phyloP scores from a whole-genome alignment of 2,113 vertebrate species.

The Procavia capensis region DNA sequence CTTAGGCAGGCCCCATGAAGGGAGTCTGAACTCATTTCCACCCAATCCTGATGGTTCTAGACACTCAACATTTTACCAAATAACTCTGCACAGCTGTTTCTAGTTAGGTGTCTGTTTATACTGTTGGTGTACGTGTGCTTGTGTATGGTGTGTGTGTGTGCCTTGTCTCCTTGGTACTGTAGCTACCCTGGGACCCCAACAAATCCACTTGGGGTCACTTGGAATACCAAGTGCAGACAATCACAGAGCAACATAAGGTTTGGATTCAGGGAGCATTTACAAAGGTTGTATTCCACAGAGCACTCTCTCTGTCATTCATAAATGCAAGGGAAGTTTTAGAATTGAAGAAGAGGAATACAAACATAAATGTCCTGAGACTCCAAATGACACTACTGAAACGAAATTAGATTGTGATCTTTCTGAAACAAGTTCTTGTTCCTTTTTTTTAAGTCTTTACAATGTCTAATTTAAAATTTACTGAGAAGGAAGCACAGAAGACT shows the following conservation, averaged over 20 bases:
- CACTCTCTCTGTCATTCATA: neutral
- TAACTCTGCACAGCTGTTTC: conserved; percentile 68
- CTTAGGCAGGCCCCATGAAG: conserved; percentile 58
- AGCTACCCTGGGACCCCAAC: neutral
- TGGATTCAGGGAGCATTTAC: conserved; percentile 55
- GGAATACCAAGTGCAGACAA: conserved; percentile 39
- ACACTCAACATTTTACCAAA: conserved; percentile 51
- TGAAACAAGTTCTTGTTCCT: conserved; percentile 10
- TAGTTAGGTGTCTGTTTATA: conserved; percentile 62
- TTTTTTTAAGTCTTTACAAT: neutral
- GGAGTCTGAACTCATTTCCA: conserved; percentile 57
- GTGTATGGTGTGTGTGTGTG: neutral
- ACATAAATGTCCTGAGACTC: neutral
- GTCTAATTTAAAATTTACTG: neutral
- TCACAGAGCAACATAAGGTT: conserved; percentile 36
- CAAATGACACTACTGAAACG: neutral
- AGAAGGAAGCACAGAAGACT: neutral
- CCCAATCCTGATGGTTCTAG: conserved; percentile 49
- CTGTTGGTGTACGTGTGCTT: conserved; percentile 22
- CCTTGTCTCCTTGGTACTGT: neutral
- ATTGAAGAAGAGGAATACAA: neutral
- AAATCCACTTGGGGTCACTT: conserved; percentile 33
- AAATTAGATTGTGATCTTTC: conserved; percentile 7
- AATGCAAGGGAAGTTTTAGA: neutral
- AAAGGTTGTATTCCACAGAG: conserved; percentile 46